Conservation (phyloP, 2,113 vertebrate species). For the Callionymus lyra region DNA sequence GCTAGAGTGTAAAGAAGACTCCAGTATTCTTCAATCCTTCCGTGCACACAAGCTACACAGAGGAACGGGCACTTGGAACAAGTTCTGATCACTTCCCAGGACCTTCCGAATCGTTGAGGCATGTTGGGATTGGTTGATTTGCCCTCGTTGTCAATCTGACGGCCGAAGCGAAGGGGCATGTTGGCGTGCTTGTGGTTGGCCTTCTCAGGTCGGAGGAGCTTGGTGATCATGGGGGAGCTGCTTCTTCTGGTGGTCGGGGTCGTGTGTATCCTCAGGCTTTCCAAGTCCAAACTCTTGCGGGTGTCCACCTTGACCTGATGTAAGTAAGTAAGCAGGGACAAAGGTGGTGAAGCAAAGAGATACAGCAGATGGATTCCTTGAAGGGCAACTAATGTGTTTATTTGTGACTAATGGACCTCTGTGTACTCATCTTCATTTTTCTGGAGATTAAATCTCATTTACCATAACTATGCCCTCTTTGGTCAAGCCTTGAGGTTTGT, state of each 20-base stretch:
- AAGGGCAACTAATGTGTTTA: neutral
- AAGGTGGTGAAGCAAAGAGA: too few relatives aligned
- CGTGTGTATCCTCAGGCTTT: slow-evolving; percentile 32
- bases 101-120: slow-evolving; percentile 65
- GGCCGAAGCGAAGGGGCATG: slow-evolving; percentile 63
- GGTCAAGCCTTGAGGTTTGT: too few relatives aligned
- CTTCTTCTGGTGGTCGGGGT: slow-evolving; percentile 33
- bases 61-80: slow-evolving; percentile 31
- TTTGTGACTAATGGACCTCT: too few relatives aligned
- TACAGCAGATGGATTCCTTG: neutral
- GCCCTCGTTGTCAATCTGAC: slow-evolving; percentile 19
- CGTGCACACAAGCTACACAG: slow-evolving; percentile 31
- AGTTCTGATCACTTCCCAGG: slow-evolving; percentile 7
- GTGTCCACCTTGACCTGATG: slow-evolving; percentile 32
- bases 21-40: slow-evolving; percentile 21
- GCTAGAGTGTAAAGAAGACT: slow-evolving; percentile 23
- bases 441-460: too few relatives aligned
- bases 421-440: too few relatives aligned
- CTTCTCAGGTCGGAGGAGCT: slow-evolving; percentile 33
- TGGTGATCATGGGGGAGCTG: slow-evolving; percentile 43
- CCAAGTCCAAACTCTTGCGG: slow-evolving; percentile 51
- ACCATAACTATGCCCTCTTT: too few relatives aligned
- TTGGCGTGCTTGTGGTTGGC: slow-evolving; percentile 42
- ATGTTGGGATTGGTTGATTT: slow-evolving; percentile 45
- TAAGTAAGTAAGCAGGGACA: neutral